Evolutionary conservation across 2,888 invertebrate genomes (phyloP).

Genomic region (Drosophila koepferae): DNA sequence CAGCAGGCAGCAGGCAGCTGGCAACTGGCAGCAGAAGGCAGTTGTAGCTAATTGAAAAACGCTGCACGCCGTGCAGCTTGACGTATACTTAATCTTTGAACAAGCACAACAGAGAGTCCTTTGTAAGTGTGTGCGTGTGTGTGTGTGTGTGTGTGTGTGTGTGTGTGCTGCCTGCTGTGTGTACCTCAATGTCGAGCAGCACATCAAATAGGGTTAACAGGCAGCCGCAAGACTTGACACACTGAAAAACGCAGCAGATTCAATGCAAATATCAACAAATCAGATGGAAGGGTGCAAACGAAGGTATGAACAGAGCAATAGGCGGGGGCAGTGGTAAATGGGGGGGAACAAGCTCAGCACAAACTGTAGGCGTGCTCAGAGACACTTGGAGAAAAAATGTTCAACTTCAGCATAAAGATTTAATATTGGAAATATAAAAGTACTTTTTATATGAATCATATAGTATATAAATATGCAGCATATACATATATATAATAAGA

Average conservation of each 20-base stretch:
- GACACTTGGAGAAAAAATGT: background rate
- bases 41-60: conserved; percentile 69
- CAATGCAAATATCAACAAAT: conserved; percentile 79
- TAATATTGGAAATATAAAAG: too few relatives aligned
- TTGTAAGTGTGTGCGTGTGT: background rate
- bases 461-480: too few relatives aligned
- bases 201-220: conserved; percentile 70
- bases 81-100: conserved; percentile 74
- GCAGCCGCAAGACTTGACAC: conserved; percentile 68
- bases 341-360: background rate
- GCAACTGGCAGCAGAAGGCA: background rate
- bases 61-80: conserved; percentile 65
- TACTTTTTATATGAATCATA: too few relatives aligned
- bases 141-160: conserved; percentile 3
- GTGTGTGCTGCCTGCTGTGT: conserved; percentile 21
- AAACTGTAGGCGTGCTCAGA: background rate
- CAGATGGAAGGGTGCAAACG: conserved; percentile 30
- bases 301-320: background rate
- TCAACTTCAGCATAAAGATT: background rate
- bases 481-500: too few relatives aligned
- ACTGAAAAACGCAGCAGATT: conserved; percentile 69
- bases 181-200: conserved; percentile 59
- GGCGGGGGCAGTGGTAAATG: background rate
- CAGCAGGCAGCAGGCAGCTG: background rate
- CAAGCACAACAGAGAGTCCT: conserved; percentile 16